Evolutionary conservation across 2,113 vertebrate genomes (phyloP).

Genomic region (Piprites chloris): DNA sequence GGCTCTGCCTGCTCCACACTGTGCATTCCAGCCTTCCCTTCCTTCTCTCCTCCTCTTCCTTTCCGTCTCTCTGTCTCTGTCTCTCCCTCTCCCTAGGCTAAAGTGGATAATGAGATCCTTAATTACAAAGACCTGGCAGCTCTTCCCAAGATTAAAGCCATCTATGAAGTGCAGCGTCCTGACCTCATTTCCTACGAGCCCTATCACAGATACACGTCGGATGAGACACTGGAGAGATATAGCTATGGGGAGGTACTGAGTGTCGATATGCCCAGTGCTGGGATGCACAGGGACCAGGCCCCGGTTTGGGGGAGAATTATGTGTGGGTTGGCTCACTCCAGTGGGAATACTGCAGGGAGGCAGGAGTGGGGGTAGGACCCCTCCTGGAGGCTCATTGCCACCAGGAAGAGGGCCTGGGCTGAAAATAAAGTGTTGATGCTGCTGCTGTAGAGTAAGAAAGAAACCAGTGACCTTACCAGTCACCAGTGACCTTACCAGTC

Average conservation of each 20-base stretch:
- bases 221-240: slow-evolving; percentile 95
- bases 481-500: neutral
- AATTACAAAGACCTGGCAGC: slow-evolving; percentile 99
- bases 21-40: slow-evolving; percentile 16
- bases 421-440: neutral
- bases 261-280: neutral
- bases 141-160: slow-evolving; percentile 98
- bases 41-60: slow-evolving; percentile 53
- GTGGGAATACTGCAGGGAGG: neutral
- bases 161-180: slow-evolving; percentile 96
- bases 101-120: slow-evolving; percentile 98
- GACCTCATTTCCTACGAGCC: slow-evolving; percentile 96
- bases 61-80: slow-evolving; percentile 65
- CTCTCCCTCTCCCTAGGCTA: slow-evolving; percentile 88
- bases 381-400: neutral
- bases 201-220: slow-evolving; percentile 93
- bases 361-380: neutral
- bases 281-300: fast-evolving
- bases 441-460: neutral
- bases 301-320: fast-evolving
- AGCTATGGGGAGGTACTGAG: slow-evolving; percentile 94
- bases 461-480: neutral
- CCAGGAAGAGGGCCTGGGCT: neutral
- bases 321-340: fast-evolving
- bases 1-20: neutral